A percentile compares a stretch with the other conserved stretches of the same genome.
Evolutionary conservation across 1,140 invertebrate species (phyloP).

Genomic region (Piezodorus guildinii): DNA sequence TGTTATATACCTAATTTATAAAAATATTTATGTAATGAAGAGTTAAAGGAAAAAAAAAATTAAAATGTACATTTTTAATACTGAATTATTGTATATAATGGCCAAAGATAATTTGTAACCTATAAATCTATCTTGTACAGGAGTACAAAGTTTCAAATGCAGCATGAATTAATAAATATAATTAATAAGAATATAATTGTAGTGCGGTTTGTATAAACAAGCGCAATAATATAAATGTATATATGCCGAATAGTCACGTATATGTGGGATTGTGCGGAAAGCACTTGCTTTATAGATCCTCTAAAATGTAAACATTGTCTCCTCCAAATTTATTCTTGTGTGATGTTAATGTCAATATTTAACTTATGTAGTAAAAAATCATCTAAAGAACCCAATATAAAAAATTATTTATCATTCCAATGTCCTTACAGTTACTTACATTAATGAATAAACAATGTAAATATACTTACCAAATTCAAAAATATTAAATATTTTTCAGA

Average conservation of each 20-base stretch:
- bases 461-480: constrained; percentile 4
- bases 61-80: constrained; percentile 12
- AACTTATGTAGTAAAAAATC: not conserved
- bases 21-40: constrained; percentile 4
- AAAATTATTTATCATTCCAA: constrained; percentile 5
- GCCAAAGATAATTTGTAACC: constrained; percentile 6
- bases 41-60: not conserved
- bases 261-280: constrained; percentile 12
- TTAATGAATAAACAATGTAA: constrained; percentile 1
- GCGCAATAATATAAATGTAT: constrained; percentile 11
- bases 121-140: not conserved
- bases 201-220: constrained; percentile 8
- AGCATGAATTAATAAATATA: constrained; percentile 4
- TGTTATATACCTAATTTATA: constrained; percentile 8
- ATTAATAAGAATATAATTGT: constrained; percentile 8
- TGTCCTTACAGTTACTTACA: constrained; percentile 6
- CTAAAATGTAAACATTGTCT: constrained; percentile 13
- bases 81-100: constrained; percentile 9
- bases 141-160: constrained; percentile 12
- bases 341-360: constrained; percentile 12
- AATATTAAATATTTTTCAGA: constrained; percentile 12
- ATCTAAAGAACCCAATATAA: not conserved
- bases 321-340: constrained; percentile 13
- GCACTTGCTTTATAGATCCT: constrained; percentile 14
- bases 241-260: constrained; percentile 13